A percentile compares a stretch with the other conserved stretches of the same genome.
Conservation (phyloP, 2,888 invertebrate genomes). For the Pachliopta kotzebuea region DNA sequence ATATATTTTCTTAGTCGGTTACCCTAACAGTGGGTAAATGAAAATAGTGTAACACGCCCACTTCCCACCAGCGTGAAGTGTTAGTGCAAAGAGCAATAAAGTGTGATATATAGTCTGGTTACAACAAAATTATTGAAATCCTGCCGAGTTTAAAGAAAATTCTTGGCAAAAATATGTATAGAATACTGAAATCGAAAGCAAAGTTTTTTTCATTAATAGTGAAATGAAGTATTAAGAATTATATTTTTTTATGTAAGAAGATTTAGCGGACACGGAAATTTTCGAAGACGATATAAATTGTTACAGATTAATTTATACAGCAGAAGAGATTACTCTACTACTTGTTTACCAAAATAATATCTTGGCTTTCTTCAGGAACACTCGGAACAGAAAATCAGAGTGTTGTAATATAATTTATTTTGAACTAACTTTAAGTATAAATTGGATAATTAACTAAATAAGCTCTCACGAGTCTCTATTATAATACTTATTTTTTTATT, state of each 20-base stretch:
- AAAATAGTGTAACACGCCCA: slow-evolving; percentile 27
- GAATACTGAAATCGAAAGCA: slow-evolving; percentile 8
- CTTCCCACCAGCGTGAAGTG: slow-evolving; percentile 24
- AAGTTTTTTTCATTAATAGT: slow-evolving; percentile 8
- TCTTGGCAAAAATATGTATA: slow-evolving; percentile 21
- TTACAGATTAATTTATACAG: too few relatives aligned
- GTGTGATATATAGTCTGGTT: slow-evolving; percentile 28
- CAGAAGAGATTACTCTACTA: too few relatives aligned
- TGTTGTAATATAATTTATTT: too few relatives aligned
- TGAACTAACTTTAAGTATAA: too few relatives aligned
- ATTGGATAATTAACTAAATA: too few relatives aligned
- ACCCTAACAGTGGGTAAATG: slow-evolving; percentile 19
- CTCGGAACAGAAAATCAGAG: too few relatives aligned
- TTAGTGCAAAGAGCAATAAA: slow-evolving; percentile 30
- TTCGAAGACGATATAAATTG: too few relatives aligned
- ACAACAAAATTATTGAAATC: slow-evolving; percentile 25
- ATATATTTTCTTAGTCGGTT: slow-evolving; percentile 6
- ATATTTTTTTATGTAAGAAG: neutral
- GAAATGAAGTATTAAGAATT: neutral
- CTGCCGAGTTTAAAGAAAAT: slow-evolving; percentile 20
- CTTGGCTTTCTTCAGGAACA: too few relatives aligned
- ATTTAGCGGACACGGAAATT: too few relatives aligned
- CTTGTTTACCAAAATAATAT: too few relatives aligned
- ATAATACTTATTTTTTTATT: too few relatives aligned
- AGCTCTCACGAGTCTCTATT: too few relatives aligned